Evolutionary conservation across 2,113 vertebrate genomes (phyloP).

Genomic region (Tychaedon coryphoeus): DNA sequence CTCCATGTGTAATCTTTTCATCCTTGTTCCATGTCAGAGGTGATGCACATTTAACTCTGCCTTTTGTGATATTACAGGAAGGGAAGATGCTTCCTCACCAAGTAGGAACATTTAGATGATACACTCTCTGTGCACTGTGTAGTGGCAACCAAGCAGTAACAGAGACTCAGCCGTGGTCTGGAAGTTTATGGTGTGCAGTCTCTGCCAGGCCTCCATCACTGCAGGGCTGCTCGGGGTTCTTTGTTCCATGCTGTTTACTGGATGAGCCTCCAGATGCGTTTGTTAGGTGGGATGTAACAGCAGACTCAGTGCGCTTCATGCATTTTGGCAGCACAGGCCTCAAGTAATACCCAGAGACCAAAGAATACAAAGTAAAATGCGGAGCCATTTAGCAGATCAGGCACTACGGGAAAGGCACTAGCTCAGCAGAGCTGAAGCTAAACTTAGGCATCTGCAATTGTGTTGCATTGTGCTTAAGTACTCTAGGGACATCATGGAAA

Average conservation of each 20-base stretch:
- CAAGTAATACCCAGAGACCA: neutral
- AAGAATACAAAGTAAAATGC: neutral
- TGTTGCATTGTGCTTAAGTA: neutral
- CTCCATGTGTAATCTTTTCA: neutral
- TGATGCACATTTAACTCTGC: neutral
- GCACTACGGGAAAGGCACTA: neutral
- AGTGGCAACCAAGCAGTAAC: neutral
- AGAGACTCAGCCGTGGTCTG: accelerated
- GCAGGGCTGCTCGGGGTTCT: neutral
- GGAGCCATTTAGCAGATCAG: neutral
- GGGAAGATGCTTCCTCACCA: neutral
- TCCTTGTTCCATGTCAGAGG: neutral
- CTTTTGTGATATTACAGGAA: neutral
- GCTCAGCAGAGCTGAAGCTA: neutral
- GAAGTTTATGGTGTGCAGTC: neutral
- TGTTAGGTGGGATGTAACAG: neutral
- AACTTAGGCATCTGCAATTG: neutral
- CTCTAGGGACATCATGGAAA: neutral
- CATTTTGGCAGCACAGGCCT: neutral
- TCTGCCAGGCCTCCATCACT: accelerated
- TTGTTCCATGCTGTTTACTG: accelerated
- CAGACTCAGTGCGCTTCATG: neutral
- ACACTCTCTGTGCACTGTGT: accelerated
- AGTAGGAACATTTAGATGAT: neutral
- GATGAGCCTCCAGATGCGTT: neutral